Base-by-base conservation (phyloP, 1,140 invertebrate genomes). In the Drosophila leontia region DNA sequence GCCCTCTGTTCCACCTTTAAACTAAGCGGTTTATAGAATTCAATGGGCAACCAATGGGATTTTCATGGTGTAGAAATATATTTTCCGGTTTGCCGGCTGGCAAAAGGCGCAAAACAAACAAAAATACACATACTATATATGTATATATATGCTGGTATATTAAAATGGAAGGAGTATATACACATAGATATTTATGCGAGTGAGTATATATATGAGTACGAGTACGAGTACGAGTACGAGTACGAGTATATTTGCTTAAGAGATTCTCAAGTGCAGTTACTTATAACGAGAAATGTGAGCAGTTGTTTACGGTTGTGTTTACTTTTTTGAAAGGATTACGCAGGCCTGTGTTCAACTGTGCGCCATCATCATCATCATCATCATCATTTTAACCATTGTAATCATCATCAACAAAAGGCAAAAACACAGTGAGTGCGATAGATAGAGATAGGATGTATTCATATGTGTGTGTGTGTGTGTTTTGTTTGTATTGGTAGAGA, bases 271-370 rank as follows among this genome's bases (percentile, higher is more conserved):
- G 72, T 76, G 74, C 72, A 76, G 74, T 76, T 76, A 76, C 74
- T 76, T 76, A 69, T 56, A 75, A 55, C 34, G 51, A 69, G 71
- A 64, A 69, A 67, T 75, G 72, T 78, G 74, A 72, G 59, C 59
- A 65, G 72, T 75, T 55, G 56, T 75, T 64, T 81, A 68, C 62
- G 45, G 61, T 70, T 84, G 58, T 90, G 85, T 90, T 90, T 90
- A 90, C 85, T 90, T 90, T 90, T 90, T 90, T 90, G 71, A 90
- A 90, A 70, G 85, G 85, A 90, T 90, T 90, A 91, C 85, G 85
- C 75, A 90, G 86, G 75, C 85, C 85, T 88, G 85, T 90, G 82
- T 90, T 90, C 78, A 90, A 85, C 85, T 90, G 81, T 90, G 67
- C 56, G 65, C 55, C 76, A 68, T 74, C 62, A 81, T 65, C 65